Base-by-base conservation (phyloP, 1,140 invertebrate species). In the Eciton burchellii region DNA sequence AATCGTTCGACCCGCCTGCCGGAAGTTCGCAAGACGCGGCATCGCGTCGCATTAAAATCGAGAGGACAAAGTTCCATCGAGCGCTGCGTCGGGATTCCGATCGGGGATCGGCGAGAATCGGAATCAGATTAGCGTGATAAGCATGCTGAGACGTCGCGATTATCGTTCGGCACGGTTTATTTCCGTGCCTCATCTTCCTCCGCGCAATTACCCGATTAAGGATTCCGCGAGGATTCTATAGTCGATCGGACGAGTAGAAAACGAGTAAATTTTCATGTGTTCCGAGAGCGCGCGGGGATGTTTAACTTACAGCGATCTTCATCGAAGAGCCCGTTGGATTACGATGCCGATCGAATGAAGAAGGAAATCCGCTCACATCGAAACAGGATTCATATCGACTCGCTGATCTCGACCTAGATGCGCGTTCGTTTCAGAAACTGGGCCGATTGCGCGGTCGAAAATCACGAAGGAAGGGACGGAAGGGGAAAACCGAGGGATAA, bases 381-480 rank as follows among this genome's bases (percentile, higher is more conserved):
- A n/a, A n/a, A n/a, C n/a, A n/a, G n/a, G n/a, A n/a, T n/a, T n/a
- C 0, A 68, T 54, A 68, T 68, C 35, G 29, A 43, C 43, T 45
- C 56, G 63, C 63, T 56, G 12, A 63, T 79, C 74, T 77, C 63
- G 62, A 70, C 4, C 43, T 16, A 76, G 19, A 68, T 49, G 74
- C 47, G 26, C 62, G 21, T 43, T 43, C 47, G n/a, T 77, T 79
- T 79, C 68, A 79, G 49, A 70, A 57, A 70, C 63, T 68, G 74
- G 49, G 56, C 63, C 35, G 62, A 35, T 26, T 45, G 49, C 74
- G 21, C 57, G 72, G 81, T 83, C 82, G 71, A 73, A 70, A 86
- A 86, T 86, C 85, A 87, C 85, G 84, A 86, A 86, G 85, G 85
- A 73, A 87, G 72, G 70, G 77, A 84, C 76, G 72, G 86, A 84